phyloP scores from a whole-genome alignment of 2,113 vertebrate species.

The Balaeniceps rex region DNA sequence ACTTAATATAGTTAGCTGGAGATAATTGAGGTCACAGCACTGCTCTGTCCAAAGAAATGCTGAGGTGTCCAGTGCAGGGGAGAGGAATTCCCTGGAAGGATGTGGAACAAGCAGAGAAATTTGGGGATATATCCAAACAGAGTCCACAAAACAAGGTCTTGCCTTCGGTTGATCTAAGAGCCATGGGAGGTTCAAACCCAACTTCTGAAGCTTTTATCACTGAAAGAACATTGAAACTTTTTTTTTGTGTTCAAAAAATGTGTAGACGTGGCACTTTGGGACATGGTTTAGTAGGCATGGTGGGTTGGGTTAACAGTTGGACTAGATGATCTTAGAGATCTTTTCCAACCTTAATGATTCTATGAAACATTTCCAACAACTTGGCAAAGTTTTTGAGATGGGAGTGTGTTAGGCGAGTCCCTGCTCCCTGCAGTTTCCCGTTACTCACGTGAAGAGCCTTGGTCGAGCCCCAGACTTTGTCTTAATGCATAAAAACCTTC shows the following conservation, averaged over 20 bases:
- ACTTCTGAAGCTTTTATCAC: background rate
- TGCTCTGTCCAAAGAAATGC: background rate
- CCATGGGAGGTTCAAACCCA: background rate
- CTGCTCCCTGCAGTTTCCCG: background rate
- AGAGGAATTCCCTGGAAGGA: background rate
- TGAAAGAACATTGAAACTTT: background rate
- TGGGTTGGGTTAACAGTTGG: too few relatives aligned
- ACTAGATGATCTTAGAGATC: too few relatives aligned
- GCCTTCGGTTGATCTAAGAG: background rate
- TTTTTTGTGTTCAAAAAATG: too few relatives aligned
- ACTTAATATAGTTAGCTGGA: background rate
- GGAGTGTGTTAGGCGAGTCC: rapidly evolving
- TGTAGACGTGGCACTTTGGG: too few relatives aligned
- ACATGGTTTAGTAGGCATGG: too few relatives aligned
- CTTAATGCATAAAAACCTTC: background rate
- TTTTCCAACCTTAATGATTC: too few relatives aligned
- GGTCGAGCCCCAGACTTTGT: background rate
- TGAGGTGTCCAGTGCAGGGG: background rate
- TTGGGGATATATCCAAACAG: background rate
- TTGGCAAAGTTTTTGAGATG: background rate
- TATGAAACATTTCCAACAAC: background rate
- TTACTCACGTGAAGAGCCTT: background rate
- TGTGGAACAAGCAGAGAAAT: background rate
- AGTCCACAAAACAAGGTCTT: background rate
- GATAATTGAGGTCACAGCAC: background rate